Evolutionary conservation across 1,140 invertebrate species (phyloP).

Genomic region (Drosophila suzukii): DNA sequence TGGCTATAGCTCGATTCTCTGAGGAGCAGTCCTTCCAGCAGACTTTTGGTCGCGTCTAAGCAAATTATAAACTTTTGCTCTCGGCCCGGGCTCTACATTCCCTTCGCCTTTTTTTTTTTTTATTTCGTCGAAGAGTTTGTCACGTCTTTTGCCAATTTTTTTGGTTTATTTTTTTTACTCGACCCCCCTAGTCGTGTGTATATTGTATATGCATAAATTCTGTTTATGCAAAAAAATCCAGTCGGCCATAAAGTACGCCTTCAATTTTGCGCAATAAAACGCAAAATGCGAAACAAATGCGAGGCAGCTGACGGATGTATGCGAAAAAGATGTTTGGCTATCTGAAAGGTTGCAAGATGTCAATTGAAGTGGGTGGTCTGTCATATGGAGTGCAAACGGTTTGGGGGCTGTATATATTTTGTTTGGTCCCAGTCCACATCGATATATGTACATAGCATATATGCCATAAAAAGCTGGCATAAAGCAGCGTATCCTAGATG

Average conservation of each 20-base stretch:
- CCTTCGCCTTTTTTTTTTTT: not conserved
- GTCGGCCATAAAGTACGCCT: constrained; percentile 65
- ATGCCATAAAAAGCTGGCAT: constrained; percentile 46
- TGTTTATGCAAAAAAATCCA: constrained; percentile 67
- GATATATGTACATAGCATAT: not conserved
- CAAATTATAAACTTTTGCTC: constrained; percentile 62
- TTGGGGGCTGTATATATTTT: constrained; percentile 1
- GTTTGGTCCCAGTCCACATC: no score
- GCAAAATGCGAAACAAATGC: constrained; percentile 61
- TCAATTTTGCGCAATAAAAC: constrained; percentile 67
- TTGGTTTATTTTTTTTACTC: not conserved
- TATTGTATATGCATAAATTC: constrained; percentile 60
- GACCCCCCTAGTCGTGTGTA: constrained; percentile 12
- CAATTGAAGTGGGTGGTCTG: constrained; percentile 6
- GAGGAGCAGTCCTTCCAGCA: constrained; percentile 10
- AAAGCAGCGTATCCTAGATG: constrained; percentile 42
- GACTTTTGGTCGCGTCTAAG: constrained; percentile 48
- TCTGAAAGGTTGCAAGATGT: constrained; percentile 10
- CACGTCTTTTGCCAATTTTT: constrained; percentile 26
- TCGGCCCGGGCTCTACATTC: not conserved
- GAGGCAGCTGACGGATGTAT: constrained; percentile 44
- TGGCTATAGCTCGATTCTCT: constrained; percentile 9
- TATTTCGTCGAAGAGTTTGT: constrained; percentile 5
- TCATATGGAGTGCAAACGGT: constrained; percentile 37
- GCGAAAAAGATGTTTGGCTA: constrained; percentile 7